These are phyloP conservation scores for Ptilodon capucinus DNA, from an alignment of 2,888 invertebrate genomes.

Conservation along the genomic window DNA sequence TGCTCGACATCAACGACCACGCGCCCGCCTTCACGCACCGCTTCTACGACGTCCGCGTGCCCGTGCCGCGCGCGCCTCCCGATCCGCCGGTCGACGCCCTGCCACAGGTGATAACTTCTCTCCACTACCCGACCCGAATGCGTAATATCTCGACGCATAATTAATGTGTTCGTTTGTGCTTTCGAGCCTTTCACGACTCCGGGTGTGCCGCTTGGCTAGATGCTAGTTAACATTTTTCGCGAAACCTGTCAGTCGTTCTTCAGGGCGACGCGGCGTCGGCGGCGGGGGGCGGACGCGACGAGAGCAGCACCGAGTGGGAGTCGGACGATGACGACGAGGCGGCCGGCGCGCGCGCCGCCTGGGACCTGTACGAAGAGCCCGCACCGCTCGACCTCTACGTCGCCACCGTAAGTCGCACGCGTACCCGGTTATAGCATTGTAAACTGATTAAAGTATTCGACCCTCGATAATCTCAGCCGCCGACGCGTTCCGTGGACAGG, in stretches of 20 bases:
- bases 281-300: conserved; percentile 32
- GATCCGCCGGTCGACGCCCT: conserved; percentile 71
- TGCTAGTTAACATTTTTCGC: conserved; percentile 1
- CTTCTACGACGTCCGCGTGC: conserved; percentile 91
- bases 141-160: too few relatives aligned
- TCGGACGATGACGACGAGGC: conserved; percentile 56
- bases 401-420: conserved; percentile 48
- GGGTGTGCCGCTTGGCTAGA: too few relatives aligned
- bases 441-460: background rate
- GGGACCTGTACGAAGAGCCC: conserved; percentile 39
- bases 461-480: background rate
- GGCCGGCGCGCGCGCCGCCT: conserved; percentile 43
- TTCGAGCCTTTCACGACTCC: too few relatives aligned
- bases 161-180: too few relatives aligned
- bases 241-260: conserved; percentile 28
- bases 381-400: conserved; percentile 45
- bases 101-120: conserved; percentile 35
- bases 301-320: conserved; percentile 56
- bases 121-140: background rate
- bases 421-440: background rate
- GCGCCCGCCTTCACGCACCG: conserved; percentile 92
- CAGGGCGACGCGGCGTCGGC: conserved; percentile 23
- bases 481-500: conserved; percentile 77
- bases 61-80: conserved; percentile 83
- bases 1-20: conserved; percentile 94